These are phyloP conservation scores for Actinemys pallida DNA, from an alignment of 2,113 vertebrate species.

Conservation along the genomic window DNA sequence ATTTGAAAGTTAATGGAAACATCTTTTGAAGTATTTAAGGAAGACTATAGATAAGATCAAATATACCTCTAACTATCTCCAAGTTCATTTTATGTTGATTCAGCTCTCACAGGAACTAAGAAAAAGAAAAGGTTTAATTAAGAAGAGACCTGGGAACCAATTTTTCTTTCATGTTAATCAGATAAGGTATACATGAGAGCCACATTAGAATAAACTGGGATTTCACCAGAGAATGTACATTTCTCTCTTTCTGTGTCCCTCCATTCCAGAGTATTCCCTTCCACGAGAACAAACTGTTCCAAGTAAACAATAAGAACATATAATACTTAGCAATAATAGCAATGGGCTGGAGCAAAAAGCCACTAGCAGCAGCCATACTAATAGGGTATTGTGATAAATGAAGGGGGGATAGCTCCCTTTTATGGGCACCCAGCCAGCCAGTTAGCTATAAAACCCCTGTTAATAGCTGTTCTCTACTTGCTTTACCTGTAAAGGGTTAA, in stretches of 20 bases:
- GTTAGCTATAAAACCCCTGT: too few species aligned
- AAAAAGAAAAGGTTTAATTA: slow-evolving; percentile 13
- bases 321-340: accelerated
- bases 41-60: slow-evolving; percentile 48
- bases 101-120: background rate
- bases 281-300: background rate
- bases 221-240: background rate
- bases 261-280: background rate
- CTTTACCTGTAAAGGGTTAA: too few species aligned
- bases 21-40: slow-evolving; percentile 36
- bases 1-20: slow-evolving; percentile 53
- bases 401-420: too few species aligned
- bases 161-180: background rate
- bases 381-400: background rate
- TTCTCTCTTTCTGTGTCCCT: background rate
- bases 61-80: slow-evolving; percentile 36
- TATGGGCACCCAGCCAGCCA: too few species aligned
- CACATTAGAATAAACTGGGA: background rate
- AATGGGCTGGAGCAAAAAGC: background rate
- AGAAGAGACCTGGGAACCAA: background rate
- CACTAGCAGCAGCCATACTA: background rate
- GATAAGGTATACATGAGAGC: slow-evolving; percentile 4
- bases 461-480: too few species aligned
- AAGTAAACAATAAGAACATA: background rate
- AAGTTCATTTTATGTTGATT: slow-evolving; percentile 58